Percentiles rank a stretch among this genome's conserved stretches.
These are phyloP conservation scores for Melanostoma scalare DNA, from an alignment of 2,888 invertebrate genomes.

Conservation along the genomic window DNA sequence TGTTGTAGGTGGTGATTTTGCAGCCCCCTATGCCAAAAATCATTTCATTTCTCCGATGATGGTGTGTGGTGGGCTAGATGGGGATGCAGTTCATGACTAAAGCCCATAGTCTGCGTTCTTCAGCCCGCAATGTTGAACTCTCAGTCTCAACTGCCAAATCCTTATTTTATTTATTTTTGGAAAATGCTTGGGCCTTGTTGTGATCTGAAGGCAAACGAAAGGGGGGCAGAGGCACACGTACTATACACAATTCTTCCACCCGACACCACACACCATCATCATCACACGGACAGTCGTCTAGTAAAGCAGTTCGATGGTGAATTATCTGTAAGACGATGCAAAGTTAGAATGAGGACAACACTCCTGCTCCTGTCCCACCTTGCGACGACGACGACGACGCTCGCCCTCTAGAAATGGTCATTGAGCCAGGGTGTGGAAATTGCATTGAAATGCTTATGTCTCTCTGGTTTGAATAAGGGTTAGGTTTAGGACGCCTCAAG, in stretches of 20 bases:
- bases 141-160: constrained; percentile 23
- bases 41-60: constrained; percentile 61
- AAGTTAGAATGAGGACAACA: constrained; percentile 46
- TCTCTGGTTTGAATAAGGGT: constrained; percentile 39
- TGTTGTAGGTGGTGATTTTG: constrained; percentile 57
- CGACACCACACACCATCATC: constrained; percentile 15
- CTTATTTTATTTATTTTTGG: constrained; percentile 68
- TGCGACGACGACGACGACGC: neutral
- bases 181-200: constrained; percentile 11
- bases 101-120: constrained; percentile 42
- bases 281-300: constrained; percentile 13
- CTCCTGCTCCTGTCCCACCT: constrained; percentile 1
- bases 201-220: constrained; percentile 17
- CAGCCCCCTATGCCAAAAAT: constrained; percentile 43
- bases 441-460: constrained; percentile 62
- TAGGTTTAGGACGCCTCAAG: constrained; percentile 36
- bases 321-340: constrained; percentile 68
- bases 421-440: constrained; percentile 29
- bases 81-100: constrained; percentile 63
- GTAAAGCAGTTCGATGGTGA: constrained; percentile 65
- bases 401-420: constrained; percentile 10
- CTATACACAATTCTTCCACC: constrained; percentile 21
- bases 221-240: constrained; percentile 37
- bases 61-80: neutral
- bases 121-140: constrained; percentile 32